Evolutionary conservation across 2,888 invertebrate genomes (phyloP).

Genomic region (Nyleta sp.): DNA sequence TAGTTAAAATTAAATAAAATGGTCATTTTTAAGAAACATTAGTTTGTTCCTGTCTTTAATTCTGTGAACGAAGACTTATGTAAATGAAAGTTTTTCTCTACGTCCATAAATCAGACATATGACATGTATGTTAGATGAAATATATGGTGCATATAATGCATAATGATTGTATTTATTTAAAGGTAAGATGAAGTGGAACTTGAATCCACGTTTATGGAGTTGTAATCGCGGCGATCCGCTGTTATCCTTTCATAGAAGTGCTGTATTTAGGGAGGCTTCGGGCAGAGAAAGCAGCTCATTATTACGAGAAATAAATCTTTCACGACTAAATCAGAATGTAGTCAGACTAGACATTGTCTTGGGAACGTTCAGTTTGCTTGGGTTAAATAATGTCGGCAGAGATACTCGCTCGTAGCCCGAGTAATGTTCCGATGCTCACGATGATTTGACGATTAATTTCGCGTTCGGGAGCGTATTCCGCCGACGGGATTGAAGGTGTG

Average conservation of each 20-base stretch:
- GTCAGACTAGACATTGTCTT: conserved; percentile 65
- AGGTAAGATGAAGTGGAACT: conserved; percentile 8
- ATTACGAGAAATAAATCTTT: conserved; percentile 69
- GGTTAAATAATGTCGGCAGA: conserved; percentile 47
- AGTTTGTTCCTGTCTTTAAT: too few relatives aligned
- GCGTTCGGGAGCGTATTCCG: conserved; percentile 28
- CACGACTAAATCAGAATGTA: conserved; percentile 68
- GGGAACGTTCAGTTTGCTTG: conserved; percentile 43
- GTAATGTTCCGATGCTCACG: conserved; percentile 40
- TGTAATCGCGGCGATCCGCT: conserved; percentile 52
- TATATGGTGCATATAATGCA: not conserved
- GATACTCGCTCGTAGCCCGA: conserved; percentile 24
- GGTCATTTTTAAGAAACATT: too few relatives aligned
- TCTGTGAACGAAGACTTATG: too few relatives aligned
- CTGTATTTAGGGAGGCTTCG: conserved; percentile 55
- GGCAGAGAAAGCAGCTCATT: conserved; percentile 65
- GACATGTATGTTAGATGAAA: not conserved
- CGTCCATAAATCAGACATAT: not conserved
- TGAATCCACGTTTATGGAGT: conserved; percentile 31
- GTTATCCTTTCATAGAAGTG: conserved; percentile 57
- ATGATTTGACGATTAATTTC: conserved; percentile 58
- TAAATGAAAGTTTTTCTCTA: too few relatives aligned
- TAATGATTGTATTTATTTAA: conserved; percentile 17
- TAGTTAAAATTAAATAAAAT: too few relatives aligned
- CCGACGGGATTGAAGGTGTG: conserved; percentile 37